Evolutionary conservation across 2,888 invertebrate genomes (phyloP), one percentile per base, ranked within the genome.

Genomic region (Automeris io): DNA sequence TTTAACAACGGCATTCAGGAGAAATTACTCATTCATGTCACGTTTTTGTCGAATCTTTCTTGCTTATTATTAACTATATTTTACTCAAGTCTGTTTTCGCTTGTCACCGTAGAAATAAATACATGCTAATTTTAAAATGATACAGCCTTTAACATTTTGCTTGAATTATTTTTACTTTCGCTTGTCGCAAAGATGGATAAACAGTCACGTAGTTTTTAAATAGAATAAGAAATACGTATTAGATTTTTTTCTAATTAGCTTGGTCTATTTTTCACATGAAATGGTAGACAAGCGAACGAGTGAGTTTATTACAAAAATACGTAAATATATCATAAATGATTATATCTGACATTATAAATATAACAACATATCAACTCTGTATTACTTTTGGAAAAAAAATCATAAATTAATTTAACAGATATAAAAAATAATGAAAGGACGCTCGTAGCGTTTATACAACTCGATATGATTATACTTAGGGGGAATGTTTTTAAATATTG

Each of bases 401-500:
- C n/a, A n/a, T n/a, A n/a, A n/a, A n/a, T 61, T 69, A 70, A 72
- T 77, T 76, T 72, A 78, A 80, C 78, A 74, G 72, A 78, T 75
- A 71, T 65, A 68, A 62, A 66, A 62, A 82, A 79, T 83, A 82
- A 83, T 82, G 76, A 82, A 81, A 79, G 69, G 71, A 75, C 71
- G 62, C 65, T 68, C 57, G 61, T 60, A 42, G 58, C 71, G 70
- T 68, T 73, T 76, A 82, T 85, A 85, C 85, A 86, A 80, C 71
- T 78, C 72, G 82, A 82, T 83, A 85, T 82, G 82, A 85, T 85
- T 81, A 79, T 77, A 65, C 85, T 82, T 65, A 69, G 48, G 83
- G 83, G 83, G 71, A 80, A 77, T 79, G 78, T 77, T 77, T 81
- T 77, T 79, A 78, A 81, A 81, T 82, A 82, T 79, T 75, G 83